These are phyloP conservation scores for Ciconia nigra DNA, from an alignment of 2,797 vertebrate species.

Conservation along the genomic window DNA sequence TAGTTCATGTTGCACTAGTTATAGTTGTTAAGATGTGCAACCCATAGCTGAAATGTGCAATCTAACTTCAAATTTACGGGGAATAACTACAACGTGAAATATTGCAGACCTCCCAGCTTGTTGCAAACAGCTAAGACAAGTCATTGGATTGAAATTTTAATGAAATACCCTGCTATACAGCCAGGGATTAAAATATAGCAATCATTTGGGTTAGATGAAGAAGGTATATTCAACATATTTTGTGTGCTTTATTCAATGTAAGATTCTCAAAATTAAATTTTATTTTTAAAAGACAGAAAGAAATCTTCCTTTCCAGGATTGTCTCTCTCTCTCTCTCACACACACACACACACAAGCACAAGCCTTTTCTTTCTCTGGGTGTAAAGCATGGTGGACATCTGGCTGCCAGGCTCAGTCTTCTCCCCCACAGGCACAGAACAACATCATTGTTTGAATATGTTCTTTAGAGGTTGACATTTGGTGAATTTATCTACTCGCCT, in stretches of 20 bases:
- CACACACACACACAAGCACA: background rate
- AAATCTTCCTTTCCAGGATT: background rate
- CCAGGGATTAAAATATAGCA: background rate
- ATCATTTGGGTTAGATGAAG: background rate
- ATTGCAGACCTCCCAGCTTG: background rate
- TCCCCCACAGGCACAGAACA: background rate
- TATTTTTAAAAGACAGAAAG: background rate
- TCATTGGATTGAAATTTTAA: background rate
- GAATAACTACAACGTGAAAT: background rate
- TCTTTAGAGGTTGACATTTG: constrained; percentile 19
- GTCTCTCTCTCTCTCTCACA: background rate
- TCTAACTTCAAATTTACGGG: background rate
- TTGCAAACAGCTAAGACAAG: background rate
- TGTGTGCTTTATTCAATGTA: background rate
- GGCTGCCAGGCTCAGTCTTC: constrained; percentile 24
- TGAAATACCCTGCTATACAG: background rate
- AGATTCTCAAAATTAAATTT: background rate
- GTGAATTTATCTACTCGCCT: constrained; percentile 27
- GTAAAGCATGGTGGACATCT: constrained; percentile 13
- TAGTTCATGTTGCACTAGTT: background rate
- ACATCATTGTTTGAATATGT: background rate
- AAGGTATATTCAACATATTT: background rate
- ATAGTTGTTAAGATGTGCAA: background rate
- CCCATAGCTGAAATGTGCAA: background rate
- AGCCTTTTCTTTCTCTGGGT: background rate